Evolutionary conservation across 2,797 vertebrate genomes (phyloP).

Genomic region (Acipenser ruthenus): DNA sequence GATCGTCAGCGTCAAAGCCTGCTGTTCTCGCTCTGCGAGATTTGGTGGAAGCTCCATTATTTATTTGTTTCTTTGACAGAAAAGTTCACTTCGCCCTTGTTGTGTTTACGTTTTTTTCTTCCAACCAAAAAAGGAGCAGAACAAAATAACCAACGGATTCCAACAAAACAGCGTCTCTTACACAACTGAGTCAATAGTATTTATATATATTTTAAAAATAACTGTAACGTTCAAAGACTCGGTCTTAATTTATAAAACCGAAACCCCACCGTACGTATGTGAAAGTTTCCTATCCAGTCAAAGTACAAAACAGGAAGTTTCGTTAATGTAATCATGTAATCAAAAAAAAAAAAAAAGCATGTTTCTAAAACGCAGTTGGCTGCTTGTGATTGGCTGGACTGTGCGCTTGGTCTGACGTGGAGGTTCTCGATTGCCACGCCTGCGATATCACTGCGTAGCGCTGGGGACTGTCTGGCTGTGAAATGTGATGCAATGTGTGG

Average conservation of each 20-base stretch:
- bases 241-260: not conserved
- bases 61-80: not conserved
- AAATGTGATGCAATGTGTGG: no score
- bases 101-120: no score
- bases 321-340: slow-evolving; percentile 6
- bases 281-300: not conserved
- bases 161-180: no score
- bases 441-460: no score
- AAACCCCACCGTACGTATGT: not conserved
- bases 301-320: slow-evolving; percentile 13
- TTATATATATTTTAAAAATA: no score
- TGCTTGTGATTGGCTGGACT: slow-evolving; percentile 56
- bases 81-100: no score
- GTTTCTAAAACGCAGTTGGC: slow-evolving; percentile 68
- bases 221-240: no score
- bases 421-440: no score
- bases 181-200: no score
- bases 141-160: no score
- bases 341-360: slow-evolving; percentile 17
- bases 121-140: no score
- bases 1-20: slow-evolving; percentile 56
- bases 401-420: not conserved
- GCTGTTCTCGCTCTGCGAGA: slow-evolving; percentile 15
- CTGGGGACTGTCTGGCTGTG: no score
- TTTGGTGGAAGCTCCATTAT: slow-evolving; percentile 44